Evolutionary conservation across 2,888 invertebrate genomes (phyloP), one percentile per base, ranked within the genome.

Genomic region (Sthenelais limicola): DNA sequence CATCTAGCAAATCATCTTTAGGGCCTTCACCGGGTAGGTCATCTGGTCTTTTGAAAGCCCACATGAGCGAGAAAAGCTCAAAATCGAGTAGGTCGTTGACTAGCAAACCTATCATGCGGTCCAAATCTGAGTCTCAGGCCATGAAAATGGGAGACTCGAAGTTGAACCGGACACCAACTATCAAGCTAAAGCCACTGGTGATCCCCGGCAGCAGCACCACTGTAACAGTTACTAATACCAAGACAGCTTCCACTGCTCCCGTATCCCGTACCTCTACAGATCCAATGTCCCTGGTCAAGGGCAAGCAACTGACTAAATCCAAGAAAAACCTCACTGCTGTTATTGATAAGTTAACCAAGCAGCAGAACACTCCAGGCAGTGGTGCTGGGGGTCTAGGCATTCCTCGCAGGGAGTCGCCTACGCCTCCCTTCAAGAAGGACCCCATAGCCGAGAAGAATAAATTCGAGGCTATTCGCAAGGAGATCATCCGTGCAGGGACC

Each of bases 321-420:
- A 85, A 85, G 73, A 82, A 82, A 28, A 85, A 86, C 4, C 76
- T 87, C 48, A 83, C 84, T 33, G 86, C 94, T 24, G 94, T 96
- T 18, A 94, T 96, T 80, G 94, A 95, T 83, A 95, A 95, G 86
- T 87, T 96, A 28, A 93, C 82, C n/a, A 76, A 82, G 71, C 28
- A 30, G 32, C 58, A 58, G 48, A 51, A 33, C 21, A 21, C 69
- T 24, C 28, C 48, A 4, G 21, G 32, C 30, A 32, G 66, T 12
- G 43, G 18, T 33, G 43, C 56, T 43, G 38, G 43, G 24, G 70
- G 51, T 32, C 43, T 68, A 9, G 43, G 43, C 3, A n/a, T 21
- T 1, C 35, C 73, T 35, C 72, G 71, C 33, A 24, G 28, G 43
- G 49, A 47, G 12, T 7, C 38, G 18, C 54, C 33, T 3, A 15